Conservation (phyloP, 1,140 invertebrate genomes). For the Drosophila pruinosa region DNA sequence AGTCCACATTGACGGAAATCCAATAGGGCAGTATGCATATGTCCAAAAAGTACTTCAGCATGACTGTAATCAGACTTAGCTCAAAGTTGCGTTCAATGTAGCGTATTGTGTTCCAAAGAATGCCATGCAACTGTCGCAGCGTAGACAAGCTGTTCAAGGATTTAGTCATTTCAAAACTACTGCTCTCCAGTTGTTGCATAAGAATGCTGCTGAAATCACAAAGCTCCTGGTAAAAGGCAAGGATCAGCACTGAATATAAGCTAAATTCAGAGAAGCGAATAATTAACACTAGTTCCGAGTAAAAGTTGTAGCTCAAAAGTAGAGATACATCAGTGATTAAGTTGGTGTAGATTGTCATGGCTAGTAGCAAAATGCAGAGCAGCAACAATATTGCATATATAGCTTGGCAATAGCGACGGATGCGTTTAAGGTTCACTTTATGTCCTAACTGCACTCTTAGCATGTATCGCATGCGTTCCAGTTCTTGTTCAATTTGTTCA, state of each 20-base stretch:
- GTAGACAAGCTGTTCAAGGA: slow-evolving; percentile 22
- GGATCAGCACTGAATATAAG: slow-evolving; percentile 27
- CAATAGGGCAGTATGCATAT: slow-evolving; percentile 43
- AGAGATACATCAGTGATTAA: neutral
- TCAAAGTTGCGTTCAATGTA: slow-evolving; percentile 42
- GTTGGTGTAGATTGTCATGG: neutral
- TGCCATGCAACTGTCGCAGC: slow-evolving; percentile 29
- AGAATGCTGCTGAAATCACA: slow-evolving; percentile 13
- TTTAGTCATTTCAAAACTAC: neutral
- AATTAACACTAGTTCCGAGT: slow-evolving; percentile 49
- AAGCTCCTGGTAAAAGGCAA: slow-evolving; percentile 48
- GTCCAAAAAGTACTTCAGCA: slow-evolving; percentile 50
- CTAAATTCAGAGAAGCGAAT: slow-evolving; percentile 40
- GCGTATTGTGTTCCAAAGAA: slow-evolving; percentile 44
- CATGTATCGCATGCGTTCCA: slow-evolving; percentile 18
- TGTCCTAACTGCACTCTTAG: slow-evolving; percentile 11
- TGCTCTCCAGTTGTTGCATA: slow-evolving; percentile 24
- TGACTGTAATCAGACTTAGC: slow-evolving; percentile 26
- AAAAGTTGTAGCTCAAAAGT: slow-evolving; percentile 19
- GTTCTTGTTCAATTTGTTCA: slow-evolving; percentile 23
- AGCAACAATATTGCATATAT: slow-evolving; percentile 6
- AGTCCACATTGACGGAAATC: slow-evolving; percentile 32
- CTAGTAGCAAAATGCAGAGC: neutral
- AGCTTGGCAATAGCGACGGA: slow-evolving; percentile 25
- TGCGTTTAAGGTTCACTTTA: neutral